Percentiles rank a stretch among this genome's conserved stretches.
Conservation (phyloP, 1,140 invertebrate species). For the Drosophila bocqueti region DNA sequence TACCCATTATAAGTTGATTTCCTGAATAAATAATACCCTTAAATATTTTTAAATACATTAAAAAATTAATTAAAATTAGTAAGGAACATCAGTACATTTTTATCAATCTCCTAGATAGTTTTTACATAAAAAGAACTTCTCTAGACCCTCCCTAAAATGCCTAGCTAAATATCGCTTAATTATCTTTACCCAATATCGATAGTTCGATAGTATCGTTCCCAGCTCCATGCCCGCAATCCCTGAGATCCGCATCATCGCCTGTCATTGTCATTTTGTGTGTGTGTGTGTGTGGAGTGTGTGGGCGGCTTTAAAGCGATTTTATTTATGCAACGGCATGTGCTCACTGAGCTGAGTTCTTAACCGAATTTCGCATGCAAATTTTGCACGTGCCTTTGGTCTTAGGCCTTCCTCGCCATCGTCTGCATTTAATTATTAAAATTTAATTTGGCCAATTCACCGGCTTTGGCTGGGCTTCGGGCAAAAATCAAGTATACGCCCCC, state of each 20-base stretch:
- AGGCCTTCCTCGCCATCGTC: conserved; percentile 34
- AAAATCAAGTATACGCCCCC: conserved; percentile 23
- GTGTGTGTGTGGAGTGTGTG: neutral
- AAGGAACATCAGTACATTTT: neutral
- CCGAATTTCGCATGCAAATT: conserved; percentile 81
- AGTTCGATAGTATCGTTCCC: conserved; percentile 2
- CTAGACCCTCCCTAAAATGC: fast-evolving
- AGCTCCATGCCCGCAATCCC: conserved; percentile 10
- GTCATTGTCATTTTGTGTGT: conserved; percentile 41
- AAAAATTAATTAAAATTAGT: no score
- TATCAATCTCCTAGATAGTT: neutral
- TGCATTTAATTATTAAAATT: conserved; percentile 84
- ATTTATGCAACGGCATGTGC: conserved; percentile 81
- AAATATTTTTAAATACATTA: no score
- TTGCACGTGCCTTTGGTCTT: conserved; percentile 65
- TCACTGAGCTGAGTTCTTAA: conserved; percentile 65
- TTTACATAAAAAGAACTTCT: neutral
- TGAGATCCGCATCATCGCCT: conserved; percentile 40
- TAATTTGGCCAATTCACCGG: conserved; percentile 77
- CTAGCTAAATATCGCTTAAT: neutral
- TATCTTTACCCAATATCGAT: neutral
- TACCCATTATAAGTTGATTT: neutral
- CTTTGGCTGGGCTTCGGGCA: neutral
- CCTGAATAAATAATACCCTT: neutral
- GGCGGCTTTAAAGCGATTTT: conserved; percentile 70